These are phyloP conservation scores for Rhinogobius similis DNA, from an alignment of 2,113 vertebrate species.

Conservation along the genomic window DNA sequence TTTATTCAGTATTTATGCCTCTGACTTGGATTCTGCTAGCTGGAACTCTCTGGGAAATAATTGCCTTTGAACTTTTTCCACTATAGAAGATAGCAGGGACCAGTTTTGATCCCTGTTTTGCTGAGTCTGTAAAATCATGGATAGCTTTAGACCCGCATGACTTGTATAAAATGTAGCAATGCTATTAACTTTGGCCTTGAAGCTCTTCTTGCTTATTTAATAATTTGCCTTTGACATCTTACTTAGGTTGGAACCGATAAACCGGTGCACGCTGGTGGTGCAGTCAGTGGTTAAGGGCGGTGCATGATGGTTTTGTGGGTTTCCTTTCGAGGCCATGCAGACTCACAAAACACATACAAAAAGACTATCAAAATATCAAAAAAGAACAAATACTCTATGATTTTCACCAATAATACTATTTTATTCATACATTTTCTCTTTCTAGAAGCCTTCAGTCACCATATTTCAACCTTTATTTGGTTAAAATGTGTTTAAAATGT, in stretches of 20 bases:
- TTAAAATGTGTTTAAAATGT: too few relatives aligned
- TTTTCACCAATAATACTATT: too few relatives aligned
- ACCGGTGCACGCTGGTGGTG: too few relatives aligned
- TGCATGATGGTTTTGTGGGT: too few relatives aligned
- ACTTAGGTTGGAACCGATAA: slow-evolving; percentile 22
- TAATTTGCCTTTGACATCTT: slow-evolving; percentile 22
- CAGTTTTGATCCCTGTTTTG: slow-evolving; percentile 32
- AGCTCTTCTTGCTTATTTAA: slow-evolving; percentile 26
- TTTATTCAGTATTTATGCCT: slow-evolving; percentile 32
- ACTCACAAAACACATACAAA: too few relatives aligned
- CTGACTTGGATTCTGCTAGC: slow-evolving; percentile 17
- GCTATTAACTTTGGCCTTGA: slow-evolving; percentile 8
- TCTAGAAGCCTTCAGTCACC: too few relatives aligned
- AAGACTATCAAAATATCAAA: too few relatives aligned
- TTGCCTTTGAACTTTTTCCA: slow-evolving; percentile 22
- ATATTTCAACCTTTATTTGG: too few relatives aligned
- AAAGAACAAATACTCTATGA: too few relatives aligned
- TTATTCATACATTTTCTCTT: too few relatives aligned
- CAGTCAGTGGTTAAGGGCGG: too few relatives aligned
- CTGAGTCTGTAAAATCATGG: slow-evolving; percentile 7
- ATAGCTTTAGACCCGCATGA: slow-evolving; percentile 17
- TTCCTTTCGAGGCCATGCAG: too few relatives aligned
- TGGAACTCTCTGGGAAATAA: slow-evolving; percentile 14
- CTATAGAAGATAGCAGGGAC: slow-evolving; percentile 17
- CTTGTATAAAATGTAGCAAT: slow-evolving; percentile 39